Conservation (phyloP, 2,797 vertebrate genomes). For the Micropoecilia bifurca region DNA sequence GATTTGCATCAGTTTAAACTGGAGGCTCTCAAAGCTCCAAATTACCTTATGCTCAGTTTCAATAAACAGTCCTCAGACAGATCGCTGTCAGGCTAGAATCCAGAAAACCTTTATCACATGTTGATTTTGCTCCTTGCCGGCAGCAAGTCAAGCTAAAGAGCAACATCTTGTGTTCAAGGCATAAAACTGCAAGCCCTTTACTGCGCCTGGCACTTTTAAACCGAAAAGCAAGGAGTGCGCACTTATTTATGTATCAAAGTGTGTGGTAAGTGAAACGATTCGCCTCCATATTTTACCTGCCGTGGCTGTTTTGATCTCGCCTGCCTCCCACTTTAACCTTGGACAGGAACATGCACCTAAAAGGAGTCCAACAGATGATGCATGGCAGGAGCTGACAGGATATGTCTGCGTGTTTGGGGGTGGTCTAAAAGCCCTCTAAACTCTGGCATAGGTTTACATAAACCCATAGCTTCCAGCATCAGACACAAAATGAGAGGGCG, state of each 20-base stretch:
- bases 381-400: slow-evolving; percentile 25
- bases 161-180: slow-evolving; percentile 64
- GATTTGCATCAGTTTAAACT: not conserved
- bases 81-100: not conserved
- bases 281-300: slow-evolving; percentile 2
- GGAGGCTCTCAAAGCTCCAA: not conserved
- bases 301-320: not conserved
- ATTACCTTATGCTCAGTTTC: not conserved
- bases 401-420: slow-evolving; percentile 38
- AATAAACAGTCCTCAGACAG: not conserved
- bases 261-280: slow-evolving; percentile 1
- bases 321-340: not conserved
- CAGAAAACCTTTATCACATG: not conserved
- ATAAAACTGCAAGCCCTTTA: slow-evolving; percentile 44
- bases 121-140: not conserved
- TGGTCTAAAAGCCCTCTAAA: slow-evolving; percentile 44
- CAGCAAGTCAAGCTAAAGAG: slow-evolving; percentile 46
- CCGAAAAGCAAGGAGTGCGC: not conserved
- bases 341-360: slow-evolving; percentile 7
- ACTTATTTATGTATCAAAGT: not conserved
- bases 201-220: no score
- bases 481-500: slow-evolving; percentile 53
- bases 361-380: slow-evolving; percentile 11
- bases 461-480: slow-evolving; percentile 53
- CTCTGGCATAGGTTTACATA: slow-evolving; percentile 49